Evolutionary conservation across 2,888 invertebrate species (phyloP).

Genomic region (Lasioglossum lativentre): DNA sequence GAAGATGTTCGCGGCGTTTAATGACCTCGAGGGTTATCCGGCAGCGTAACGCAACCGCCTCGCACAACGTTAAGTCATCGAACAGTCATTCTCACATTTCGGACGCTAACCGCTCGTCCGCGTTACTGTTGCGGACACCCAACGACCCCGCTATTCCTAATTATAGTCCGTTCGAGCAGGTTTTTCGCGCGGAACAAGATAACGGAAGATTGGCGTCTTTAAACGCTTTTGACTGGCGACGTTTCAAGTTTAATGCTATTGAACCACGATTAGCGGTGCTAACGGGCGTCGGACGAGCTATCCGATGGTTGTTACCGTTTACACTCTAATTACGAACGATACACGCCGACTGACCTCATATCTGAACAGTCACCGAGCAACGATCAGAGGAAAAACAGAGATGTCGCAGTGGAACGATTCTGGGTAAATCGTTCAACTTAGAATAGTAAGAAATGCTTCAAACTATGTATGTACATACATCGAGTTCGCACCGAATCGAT

Average conservation of each 20-base stretch:
- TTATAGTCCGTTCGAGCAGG: conserved; percentile 34
- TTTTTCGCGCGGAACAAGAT: background rate
- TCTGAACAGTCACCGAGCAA: no score
- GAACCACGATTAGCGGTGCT: background rate
- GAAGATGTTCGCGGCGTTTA: conserved; percentile 43
- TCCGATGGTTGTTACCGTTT: background rate
- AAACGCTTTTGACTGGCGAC: background rate
- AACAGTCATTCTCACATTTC: conserved; percentile 31
- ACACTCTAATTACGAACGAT: background rate
- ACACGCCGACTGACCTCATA: background rate
- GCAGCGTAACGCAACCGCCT: background rate
- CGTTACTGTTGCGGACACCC: conserved; percentile 38
- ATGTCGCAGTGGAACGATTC: background rate
- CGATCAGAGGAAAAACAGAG: background rate
- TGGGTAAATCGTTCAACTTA: background rate
- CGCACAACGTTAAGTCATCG: conserved; percentile 39
- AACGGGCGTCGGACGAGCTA: background rate
- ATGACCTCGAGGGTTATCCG: conserved; percentile 40
- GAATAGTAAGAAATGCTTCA: no score
- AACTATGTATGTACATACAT: no score
- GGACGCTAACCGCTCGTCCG: conserved; percentile 2
- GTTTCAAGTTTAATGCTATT: background rate
- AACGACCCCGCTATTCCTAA: conserved; percentile 40
- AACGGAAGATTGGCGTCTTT: background rate
- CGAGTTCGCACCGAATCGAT: no score